Percentiles rank a stretch among this genome's conserved stretches.
Evolutionary conservation across 2,797 vertebrate genomes (phyloP).

Genomic region (Hyperoplus lanceolatus): DNA sequence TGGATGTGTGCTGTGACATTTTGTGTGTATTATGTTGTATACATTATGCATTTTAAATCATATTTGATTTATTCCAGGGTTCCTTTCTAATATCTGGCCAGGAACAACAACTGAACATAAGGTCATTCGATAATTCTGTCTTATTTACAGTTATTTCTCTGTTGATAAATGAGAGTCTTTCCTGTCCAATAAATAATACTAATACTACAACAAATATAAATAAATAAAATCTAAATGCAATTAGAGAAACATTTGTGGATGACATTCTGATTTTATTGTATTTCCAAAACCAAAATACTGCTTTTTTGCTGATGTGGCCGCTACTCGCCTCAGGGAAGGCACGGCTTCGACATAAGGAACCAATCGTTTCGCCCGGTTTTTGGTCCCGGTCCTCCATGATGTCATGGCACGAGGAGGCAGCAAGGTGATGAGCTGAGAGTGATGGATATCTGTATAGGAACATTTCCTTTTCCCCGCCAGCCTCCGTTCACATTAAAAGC

Average conservation of each 20-base stretch:
- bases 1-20: not conserved
- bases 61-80: not conserved
- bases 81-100: constrained; percentile 5
- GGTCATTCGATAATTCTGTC: not conserved
- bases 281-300: constrained; percentile 39
- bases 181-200: constrained; percentile 3
- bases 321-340: constrained; percentile 58
- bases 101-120: constrained; percentile 1
- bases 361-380: constrained; percentile 72
- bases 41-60: not conserved
- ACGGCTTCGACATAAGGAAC: constrained; percentile 78
- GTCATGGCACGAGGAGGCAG: constrained; percentile 77
- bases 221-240: constrained; percentile 22
- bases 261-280: constrained; percentile 23
- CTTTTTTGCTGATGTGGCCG: constrained; percentile 68
- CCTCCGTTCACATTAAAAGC: constrained; percentile 83
- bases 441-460: constrained; percentile 88
- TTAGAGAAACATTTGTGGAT: constrained; percentile 15
- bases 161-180: not conserved
- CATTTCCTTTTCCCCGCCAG: constrained; percentile 83
- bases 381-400: constrained; percentile 73
- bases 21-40: not conserved
- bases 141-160: not conserved
- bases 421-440: constrained; percentile 85
- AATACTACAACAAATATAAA: constrained; percentile 4